Conservation (phyloP, 2,888 invertebrate genomes). For the Eretmocerus hayati region DNA sequence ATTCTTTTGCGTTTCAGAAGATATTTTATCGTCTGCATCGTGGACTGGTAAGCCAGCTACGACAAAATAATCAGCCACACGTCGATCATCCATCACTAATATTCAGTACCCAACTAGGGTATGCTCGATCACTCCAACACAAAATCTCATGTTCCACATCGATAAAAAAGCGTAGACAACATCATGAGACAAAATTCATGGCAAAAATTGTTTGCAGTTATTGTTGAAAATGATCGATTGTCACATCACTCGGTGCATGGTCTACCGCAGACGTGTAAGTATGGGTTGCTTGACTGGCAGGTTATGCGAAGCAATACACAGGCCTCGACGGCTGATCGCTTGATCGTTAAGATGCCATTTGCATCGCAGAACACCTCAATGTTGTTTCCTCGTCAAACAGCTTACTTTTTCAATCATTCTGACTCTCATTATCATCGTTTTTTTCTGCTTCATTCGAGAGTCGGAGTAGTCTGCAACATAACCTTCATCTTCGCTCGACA, state of each 20-base stretch:
- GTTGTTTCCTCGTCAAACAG: constrained; percentile 18
- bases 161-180: constrained; percentile 9
- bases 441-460: constrained; percentile 16
- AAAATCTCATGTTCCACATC: constrained; percentile 21
- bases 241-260: no score
- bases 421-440: constrained; percentile 20
- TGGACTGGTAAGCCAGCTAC: constrained; percentile 80
- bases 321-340: constrained; percentile 3
- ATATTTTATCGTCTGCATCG: constrained; percentile 29
- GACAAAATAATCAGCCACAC: constrained; percentile 97
- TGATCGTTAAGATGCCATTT: constrained; percentile 8
- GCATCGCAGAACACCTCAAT: constrained; percentile 22
- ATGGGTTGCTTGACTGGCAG: constrained; percentile 7
- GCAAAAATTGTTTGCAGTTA: constrained; percentile 8
- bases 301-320: constrained; percentile 9
- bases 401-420: constrained; percentile 19
- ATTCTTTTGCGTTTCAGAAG: background rate
- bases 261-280: constrained; percentile 14
- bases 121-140: constrained; percentile 8
- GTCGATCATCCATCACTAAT: constrained; percentile 67
- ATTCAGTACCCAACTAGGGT: constrained; percentile 19
- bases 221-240: no score
- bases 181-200: constrained; percentile 9
- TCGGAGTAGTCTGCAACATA: constrained; percentile 19
- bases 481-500: constrained; percentile 12